Evolutionary conservation across 2,888 invertebrate species (phyloP), one percentile per base, ranked within the genome.

Genomic region (Laothoe populi): DNA sequence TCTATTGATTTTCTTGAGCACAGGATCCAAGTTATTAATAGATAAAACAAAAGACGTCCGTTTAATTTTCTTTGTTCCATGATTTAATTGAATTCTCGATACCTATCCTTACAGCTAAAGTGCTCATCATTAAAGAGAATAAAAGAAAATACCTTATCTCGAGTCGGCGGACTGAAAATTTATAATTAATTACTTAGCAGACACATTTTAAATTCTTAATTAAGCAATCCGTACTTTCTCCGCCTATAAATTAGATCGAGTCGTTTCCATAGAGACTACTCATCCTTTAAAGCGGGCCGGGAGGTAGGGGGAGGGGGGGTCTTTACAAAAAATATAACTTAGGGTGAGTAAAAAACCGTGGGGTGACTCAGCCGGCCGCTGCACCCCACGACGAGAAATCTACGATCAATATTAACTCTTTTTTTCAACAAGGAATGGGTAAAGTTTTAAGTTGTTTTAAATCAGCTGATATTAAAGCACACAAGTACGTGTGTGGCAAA

Each of bases 381-480:
- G 92, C 92, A 92, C 92, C 92, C 92, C 92, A 91, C 92, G 88
- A 86, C 82, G 90, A 90, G 87, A 92, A 92, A 92, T 91, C 92
- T 88, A 90, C 93, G 93, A 93, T 93, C 93, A 93, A 93, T 93
- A 93, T 93, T 93, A 93, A 93, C 93, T 93, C 93, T 93, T 93
- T 93, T 90, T 92, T 93, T 90, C 81, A 87, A 90, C 86, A 82
- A 81, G 82, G 88, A 90, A 87, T 89, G 82, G 87, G 82, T 87
- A 89, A 90, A 89, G 90, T 91, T 88, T 92, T 88, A 90, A 90
- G 85, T 89, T 86, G 81, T 85, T 87, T 87, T 86, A 83, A 88
- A 82, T 82, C 79, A 70, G 68, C 65, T 68, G 71, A 65, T 49
- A 63, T 58, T 57, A 62, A 58, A 60, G 65, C 73, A 76, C 19